phyloP scores from a whole-genome alignment of 2,113 vertebrate species.

The Daubentonia madagascariensis region DNA sequence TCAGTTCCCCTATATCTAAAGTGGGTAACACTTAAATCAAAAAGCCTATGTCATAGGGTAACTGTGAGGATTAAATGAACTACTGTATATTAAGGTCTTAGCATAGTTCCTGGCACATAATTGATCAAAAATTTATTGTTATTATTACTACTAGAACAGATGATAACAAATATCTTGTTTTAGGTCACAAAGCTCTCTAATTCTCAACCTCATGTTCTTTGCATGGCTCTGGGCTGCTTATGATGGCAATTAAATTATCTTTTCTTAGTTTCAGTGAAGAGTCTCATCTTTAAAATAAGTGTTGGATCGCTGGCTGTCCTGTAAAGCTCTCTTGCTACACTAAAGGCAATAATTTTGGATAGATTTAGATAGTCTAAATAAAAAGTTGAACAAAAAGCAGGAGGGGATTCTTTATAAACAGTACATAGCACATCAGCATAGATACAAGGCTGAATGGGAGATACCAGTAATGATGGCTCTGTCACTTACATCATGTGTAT shows the following conservation, averaged over 20 bases:
- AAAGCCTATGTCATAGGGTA: not conserved
- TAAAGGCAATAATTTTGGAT: not conserved
- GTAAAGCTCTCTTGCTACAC: not conserved
- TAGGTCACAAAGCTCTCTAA: not conserved
- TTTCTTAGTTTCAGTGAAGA: not conserved
- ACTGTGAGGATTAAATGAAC: not conserved
- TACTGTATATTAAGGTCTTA: not conserved
- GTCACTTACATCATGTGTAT: not conserved
- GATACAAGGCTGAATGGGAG: not conserved
- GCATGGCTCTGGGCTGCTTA: not conserved
- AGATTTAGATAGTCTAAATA: not conserved
- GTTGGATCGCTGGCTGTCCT: not conserved
- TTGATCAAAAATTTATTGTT: not conserved
- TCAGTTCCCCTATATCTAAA: not conserved
- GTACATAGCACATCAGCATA: not conserved
- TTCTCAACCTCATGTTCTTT: not conserved
- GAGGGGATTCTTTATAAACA: not conserved
- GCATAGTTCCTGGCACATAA: not conserved
- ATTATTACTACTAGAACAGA: not conserved
- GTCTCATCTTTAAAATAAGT: conserved; percentile 16
- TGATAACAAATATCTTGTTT: not conserved
- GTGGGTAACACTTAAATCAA: not conserved
- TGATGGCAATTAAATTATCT: not conserved
- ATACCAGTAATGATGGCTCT: not conserved
- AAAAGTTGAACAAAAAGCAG: not conserved